A percentile compares a stretch with the other conserved stretches of the same genome.
These are phyloP conservation scores for Mycogona germanica DNA, from an alignment of 2,888 invertebrate species.

Conservation along the genomic window DNA sequence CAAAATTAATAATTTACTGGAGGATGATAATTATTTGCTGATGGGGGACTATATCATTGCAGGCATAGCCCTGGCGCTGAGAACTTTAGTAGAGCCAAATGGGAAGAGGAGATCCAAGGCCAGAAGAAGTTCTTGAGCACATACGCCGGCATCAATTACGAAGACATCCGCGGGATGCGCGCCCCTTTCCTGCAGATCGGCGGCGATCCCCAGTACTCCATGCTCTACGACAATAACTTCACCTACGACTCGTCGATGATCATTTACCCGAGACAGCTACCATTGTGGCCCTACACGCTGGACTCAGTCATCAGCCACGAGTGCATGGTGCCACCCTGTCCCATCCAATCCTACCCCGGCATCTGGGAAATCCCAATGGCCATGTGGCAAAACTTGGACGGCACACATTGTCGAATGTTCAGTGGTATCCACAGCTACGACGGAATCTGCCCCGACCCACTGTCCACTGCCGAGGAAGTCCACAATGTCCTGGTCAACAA, in stretches of 20 bases:
- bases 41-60: too few species aligned
- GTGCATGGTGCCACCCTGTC: slow-evolving; percentile 93
- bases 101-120: slow-evolving; percentile 88
- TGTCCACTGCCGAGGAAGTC: slow-evolving; percentile 73
- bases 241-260: slow-evolving; percentile 95
- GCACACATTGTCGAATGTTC: slow-evolving; percentile 89
- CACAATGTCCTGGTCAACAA: slow-evolving; percentile 90
- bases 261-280: slow-evolving; percentile 84
- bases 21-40: too few species aligned
- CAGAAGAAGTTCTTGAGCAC: slow-evolving; percentile 76
- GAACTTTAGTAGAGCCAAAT: slow-evolving; percentile 89
- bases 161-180: slow-evolving; percentile 90
- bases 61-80: slow-evolving; percentile 84
- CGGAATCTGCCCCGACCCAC: slow-evolving; percentile 88
- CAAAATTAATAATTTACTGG: too few species aligned
- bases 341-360: slow-evolving; percentile 83
- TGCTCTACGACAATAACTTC: slow-evolving; percentile 89
- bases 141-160: slow-evolving; percentile 75
- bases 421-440: too few species aligned
- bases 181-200: slow-evolving; percentile 90
- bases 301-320: slow-evolving; percentile 92
- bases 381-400: slow-evolving; percentile 93
- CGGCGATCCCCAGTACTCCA: slow-evolving; percentile 94
- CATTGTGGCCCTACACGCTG: slow-evolving; percentile 92
- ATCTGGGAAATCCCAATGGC: slow-evolving; percentile 96